Evolutionary conservation across 2,888 invertebrate species (phyloP), one percentile per base, ranked within the genome.

Genomic region (Bombylius major): DNA sequence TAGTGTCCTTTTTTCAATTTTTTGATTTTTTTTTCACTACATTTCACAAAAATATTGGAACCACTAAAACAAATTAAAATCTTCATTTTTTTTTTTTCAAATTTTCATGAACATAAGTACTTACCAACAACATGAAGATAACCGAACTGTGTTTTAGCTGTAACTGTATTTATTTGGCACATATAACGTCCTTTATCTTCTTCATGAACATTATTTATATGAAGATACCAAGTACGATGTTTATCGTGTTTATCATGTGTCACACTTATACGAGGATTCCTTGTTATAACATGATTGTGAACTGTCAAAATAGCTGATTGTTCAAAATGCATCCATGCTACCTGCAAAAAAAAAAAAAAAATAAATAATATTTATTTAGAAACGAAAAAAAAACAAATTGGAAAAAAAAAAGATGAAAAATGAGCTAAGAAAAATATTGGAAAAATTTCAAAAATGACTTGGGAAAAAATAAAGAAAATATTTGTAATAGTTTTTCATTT

Each of bases 241-340:
- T 90, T 89, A 77, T 92, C 91, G 64, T 74, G 75, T 75, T 91
- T 90, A 76, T 92, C 91, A 75, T 93, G 92, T 53, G 90, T 87
- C 62, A 94, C 91, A 70, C 88, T 88, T 67, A 94, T 92, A 60
- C 92, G 81, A 6, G 91, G 90, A 78, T 93, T 93, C 63, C 91
- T 82, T 54, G 93, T 93, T 72, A 94, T 93, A 69, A 94, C 93
- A 78, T 93, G 92, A 75, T 89, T 91, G 78, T 93, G 91, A 53
- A 93, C 92, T 45, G 93, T 92, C 69, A 94, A 76, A 67, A 94
- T 93, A 44, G 93, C 92, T 47, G 91, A 91, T 75, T 91, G 91
- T 72, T 93, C 93, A 75, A 89, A 92, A 75, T 93, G 89, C 87
- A 94, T 93, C 93, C 93, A 94, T 60, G 93, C 94, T 60, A 93